phyloP scores from a whole-genome alignment of 2,888 invertebrate species.

The Spialia ferax region DNA sequence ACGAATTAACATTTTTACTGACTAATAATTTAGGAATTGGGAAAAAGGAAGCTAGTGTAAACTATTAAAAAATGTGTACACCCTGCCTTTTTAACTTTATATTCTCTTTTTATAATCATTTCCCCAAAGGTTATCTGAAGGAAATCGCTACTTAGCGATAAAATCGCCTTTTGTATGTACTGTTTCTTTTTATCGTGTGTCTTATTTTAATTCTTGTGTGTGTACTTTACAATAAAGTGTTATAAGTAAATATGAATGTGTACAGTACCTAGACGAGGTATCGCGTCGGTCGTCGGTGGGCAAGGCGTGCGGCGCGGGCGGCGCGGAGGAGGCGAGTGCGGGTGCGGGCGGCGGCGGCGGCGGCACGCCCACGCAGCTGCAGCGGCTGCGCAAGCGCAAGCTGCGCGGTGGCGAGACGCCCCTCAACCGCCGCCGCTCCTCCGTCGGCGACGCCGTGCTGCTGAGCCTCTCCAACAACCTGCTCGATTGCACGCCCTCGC shows the following conservation, averaged over 20 bases:
- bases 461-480: conserved; percentile 95
- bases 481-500: conserved; percentile 95
- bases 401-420: conserved; percentile 87
- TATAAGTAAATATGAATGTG: background rate
- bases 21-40: too few relatives aligned
- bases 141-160: too few relatives aligned
- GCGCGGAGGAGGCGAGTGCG: conserved; percentile 47
- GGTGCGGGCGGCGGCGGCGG: conserved; percentile 47
- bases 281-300: conserved; percentile 82
- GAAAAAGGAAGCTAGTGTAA: too few relatives aligned
- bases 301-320: conserved; percentile 54
- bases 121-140: too few relatives aligned
- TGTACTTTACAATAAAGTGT: too few relatives aligned
- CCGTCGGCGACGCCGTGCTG: conserved; percentile 94
- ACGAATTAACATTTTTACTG: too few relatives aligned
- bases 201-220: too few relatives aligned
- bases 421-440: conserved; percentile 93
- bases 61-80: too few relatives aligned
- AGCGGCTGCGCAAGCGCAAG: conserved; percentile 92
- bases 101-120: too few relatives aligned
- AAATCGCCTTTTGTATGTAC: too few relatives aligned
- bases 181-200: too few relatives aligned
- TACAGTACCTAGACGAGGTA: conserved; percentile 77
- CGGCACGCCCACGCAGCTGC: conserved; percentile 74
- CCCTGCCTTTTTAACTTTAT: too few relatives aligned